Evolutionary conservation across 2,888 invertebrate genomes (phyloP), one percentile per base, ranked within the genome.

Genomic region (Andrena praecox): DNA sequence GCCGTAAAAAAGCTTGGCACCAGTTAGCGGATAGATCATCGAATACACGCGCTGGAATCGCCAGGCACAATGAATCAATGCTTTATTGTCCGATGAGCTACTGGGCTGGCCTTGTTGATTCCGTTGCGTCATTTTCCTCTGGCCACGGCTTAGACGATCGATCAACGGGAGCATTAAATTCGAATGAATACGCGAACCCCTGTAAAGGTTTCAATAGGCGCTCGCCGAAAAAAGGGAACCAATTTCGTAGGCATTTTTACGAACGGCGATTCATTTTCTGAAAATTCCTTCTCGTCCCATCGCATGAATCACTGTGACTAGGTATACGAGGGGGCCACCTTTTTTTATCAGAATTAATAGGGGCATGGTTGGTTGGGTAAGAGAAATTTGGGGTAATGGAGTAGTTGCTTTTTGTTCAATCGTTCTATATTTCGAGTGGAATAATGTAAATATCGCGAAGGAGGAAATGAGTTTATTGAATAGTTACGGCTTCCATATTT

Each of bases 101-200:
- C 31, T 27, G 12, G 27, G n/a, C 6, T 24, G 24, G 8, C 8
- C 27, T 54, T 59, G 42, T 66, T 70, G 80, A 74, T 80, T 81
- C 56, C 80, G 69, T 80, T 74, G 69, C 73, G 69, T 81, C 80
- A 74, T 80, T 80, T 59, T 80, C 50, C 66, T 48, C 24, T 48
- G n/a, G 5, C 60, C 60, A 6, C 24, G 56, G 70, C 60, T 42
- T 42, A 80, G 68, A 69, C 74, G 81, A 82, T 82, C 81, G 80
- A 82, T 82, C 81, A 80, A 52, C 24, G 42, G 16, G 31, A 42
- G 56, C 64, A 70, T 73, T 81, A 69, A 64, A 73, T 80, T 73
- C 69, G 35, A 52, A 81, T 54, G 67, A 74, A 82, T 74, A 52
- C 50, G 35, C 66, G 27, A 50, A 24, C 63, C 54, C 8, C 20